Base-by-base conservation (phyloP, 2,797 vertebrate species). In the Brachyrhaphis roseni region DNA sequence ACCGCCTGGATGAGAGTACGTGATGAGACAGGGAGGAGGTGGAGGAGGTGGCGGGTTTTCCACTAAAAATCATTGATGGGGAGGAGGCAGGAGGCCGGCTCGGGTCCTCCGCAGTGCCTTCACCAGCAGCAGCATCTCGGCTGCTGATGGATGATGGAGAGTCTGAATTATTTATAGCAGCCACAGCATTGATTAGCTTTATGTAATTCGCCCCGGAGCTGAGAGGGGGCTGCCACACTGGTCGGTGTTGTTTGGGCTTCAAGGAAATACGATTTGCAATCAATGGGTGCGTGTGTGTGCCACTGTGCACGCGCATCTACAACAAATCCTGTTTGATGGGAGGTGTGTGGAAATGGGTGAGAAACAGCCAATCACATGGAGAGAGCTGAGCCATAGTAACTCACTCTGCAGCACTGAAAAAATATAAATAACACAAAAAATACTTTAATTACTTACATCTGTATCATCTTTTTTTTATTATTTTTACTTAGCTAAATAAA, bases 161-260 rank as follows among this genome's bases (percentile, higher is more conserved):
- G 71, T 0, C 72, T 87, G 85, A 88, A 91, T 90, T 89, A 91
- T 93, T 90, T 88, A 92, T 90, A 91, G 86, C 77, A 72, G 83
- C 82, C 78, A 66, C 68, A 1, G 76, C 86, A 93, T 91, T 84
- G 90, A 92, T 91, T 85, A 83, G 83, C 82, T 89, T 75, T 76
- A 73, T 87, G 86, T 85, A 77, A 87, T 64, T 79, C 76, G 26
- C 28, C n/a, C 34, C 20, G 57, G 46, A 46, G 70, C 72, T 62
- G 45, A 70, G 78, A 2, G 45, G 71, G 75, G 39, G 72, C 72
- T 12, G 79, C 34, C 53, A 57, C 16, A 20, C 80, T 49, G 78
- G 45, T 77, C 51, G 75, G 55, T 62, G 75, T 39, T 75, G 45
- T 62, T 71, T 43, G 70, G 72, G 77, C 34, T 66, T 73, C 39